Evolutionary conservation across 2,113 vertebrate species (phyloP), one percentile per base, ranked within the genome.

Genomic region (Chrysemys picta): DNA sequence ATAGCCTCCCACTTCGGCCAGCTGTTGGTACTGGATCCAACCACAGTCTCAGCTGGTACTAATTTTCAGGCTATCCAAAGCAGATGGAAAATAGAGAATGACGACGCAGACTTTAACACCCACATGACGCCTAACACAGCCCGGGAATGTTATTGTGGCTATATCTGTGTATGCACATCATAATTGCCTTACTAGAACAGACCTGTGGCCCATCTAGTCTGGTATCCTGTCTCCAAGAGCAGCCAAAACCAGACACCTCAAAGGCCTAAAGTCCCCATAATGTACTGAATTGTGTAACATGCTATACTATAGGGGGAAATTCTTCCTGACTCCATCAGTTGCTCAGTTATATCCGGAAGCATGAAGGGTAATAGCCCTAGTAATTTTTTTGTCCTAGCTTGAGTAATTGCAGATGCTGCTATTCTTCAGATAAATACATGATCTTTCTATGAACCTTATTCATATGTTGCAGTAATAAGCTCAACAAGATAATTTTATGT

Each of bases 251-350:
- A 95, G 75, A 47, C 49, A 38, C 83, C 59, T 85, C 80, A 89
- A 76, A 93, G 78, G 59, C 49, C 50, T 25, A 85, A 94, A 84
- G 10, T 25, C 8, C 35, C 10, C 45, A 4, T 59, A 89, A 84
- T 47, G 85, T 69, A 29, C 8, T 86, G 83, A 85, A 87, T 91
- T 90, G 52, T 95, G 93, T 87, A 90, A 94, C 88, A 35, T 0
- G 59, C 69, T 91, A 21, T 53, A 38, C 78, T 69, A 92, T 17
- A 95, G 76, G 94, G 84, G 85, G 93, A 87, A 95, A 95, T 94
- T 94, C 84, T 91, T 96, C 35, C 92, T 91, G 95, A 92, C 92
- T 97, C 95, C 94, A 89, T 16, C 50, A 95, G 78, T 97, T 97
- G 91, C 94, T 96, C 94, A 97, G 90, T 94, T 95, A 54, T 93